Conservation (phyloP, 2,113 vertebrate species). For the Anser brachyrhynchus region DNA sequence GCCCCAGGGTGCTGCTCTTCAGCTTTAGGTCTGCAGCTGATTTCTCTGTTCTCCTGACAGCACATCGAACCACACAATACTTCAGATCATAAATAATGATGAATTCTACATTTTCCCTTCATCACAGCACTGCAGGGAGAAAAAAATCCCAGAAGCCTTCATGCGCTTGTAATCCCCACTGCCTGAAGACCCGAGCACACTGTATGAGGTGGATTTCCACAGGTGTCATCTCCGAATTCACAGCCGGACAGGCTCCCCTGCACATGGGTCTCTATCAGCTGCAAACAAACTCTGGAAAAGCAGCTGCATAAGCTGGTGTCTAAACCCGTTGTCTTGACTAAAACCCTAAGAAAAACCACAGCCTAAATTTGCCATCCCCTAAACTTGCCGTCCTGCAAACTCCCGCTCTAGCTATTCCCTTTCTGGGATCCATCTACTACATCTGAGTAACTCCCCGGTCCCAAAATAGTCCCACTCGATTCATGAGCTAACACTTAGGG, state of each 20-base stretch:
- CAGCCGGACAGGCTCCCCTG: not conserved
- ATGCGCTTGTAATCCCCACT: too few species aligned
- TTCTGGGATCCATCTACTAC: not conserved
- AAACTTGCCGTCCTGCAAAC: not conserved
- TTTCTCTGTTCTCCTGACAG: not conserved
- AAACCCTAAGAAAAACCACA: not conserved
- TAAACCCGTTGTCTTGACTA: not conserved
- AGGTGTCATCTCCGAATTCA: not conserved
- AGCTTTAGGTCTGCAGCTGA: not conserved
- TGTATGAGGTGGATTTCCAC: fast-evolving
- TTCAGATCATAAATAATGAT: not conserved
- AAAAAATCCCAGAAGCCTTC: not conserved
- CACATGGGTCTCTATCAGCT: not conserved
- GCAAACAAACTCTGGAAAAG: not conserved
- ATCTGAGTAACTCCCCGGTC: not conserved
- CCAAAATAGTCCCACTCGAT: not conserved
- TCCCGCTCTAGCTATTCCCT: not conserved
- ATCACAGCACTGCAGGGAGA: not conserved
- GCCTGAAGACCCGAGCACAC: not conserved
- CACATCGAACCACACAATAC: not conserved
- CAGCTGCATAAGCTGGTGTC: not conserved
- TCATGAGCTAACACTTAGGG: slow-evolving; percentile 3
- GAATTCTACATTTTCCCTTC: not conserved
- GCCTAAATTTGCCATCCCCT: not conserved
- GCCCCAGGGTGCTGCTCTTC: fast-evolving